These are phyloP conservation scores for Beroe forskalii DNA, from an alignment of 37 sponge, comb jelly and placozoan genomes.

Conservation along the genomic window DNA sequence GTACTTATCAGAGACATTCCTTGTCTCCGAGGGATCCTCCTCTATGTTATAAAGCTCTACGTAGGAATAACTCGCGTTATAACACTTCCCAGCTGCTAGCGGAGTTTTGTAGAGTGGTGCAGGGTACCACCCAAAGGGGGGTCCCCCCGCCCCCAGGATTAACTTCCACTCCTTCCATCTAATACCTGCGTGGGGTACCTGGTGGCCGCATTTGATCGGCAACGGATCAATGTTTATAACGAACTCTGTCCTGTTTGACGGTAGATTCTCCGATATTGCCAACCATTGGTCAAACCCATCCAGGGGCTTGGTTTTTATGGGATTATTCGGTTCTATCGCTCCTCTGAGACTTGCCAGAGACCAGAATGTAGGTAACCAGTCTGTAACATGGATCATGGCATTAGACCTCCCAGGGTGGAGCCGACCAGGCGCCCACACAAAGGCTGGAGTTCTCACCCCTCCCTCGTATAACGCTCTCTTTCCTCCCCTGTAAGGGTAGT, in stretches of 20 bases:
- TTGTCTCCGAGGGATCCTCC: constrained; percentile 44
- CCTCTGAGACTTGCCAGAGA: constrained; percentile 43
- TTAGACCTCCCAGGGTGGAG: background rate
- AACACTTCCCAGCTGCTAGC: background rate
- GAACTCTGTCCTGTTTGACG: constrained; percentile 52
- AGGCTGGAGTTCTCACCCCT: constrained; percentile 22
- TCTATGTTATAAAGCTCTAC: constrained; percentile 49
- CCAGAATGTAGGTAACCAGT: constrained; percentile 66
- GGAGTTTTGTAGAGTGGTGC: background rate
- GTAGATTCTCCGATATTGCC: constrained; percentile 12
- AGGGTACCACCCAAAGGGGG: constrained; percentile 41
- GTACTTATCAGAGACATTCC: constrained; percentile 13
- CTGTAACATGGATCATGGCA: constrained; percentile 59
- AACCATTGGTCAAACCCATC: constrained; percentile 56
- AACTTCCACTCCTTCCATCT: constrained; percentile 57
- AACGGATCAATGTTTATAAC: constrained; percentile 42
- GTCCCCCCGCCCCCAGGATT: constrained; percentile 36
- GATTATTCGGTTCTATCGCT: background rate
- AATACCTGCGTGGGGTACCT: constrained; percentile 11
- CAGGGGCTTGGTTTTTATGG: constrained; percentile 32
- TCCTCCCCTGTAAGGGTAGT: constrained; percentile 44
- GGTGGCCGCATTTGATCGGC: constrained; percentile 41
- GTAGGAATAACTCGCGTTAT: background rate
- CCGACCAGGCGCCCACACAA: background rate
- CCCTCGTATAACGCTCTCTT: constrained; percentile 56